Evolutionary conservation across 2,113 vertebrate species (phyloP).

Genomic region (Osmerus eperlanus): DNA sequence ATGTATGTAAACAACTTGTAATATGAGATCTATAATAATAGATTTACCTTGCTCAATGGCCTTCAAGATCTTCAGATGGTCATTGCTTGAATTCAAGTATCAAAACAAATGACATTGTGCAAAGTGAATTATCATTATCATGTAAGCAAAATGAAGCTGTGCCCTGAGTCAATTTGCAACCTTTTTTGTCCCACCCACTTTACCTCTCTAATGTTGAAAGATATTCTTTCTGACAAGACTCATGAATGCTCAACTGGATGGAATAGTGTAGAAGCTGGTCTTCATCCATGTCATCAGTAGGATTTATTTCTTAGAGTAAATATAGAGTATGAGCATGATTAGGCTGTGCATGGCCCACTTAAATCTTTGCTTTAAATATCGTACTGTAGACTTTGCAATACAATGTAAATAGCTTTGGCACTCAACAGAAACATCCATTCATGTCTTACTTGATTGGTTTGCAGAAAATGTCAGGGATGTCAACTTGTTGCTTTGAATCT

Average conservation of each 20-base stretch:
- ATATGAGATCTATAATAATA: neutral
- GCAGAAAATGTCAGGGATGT: too few species aligned
- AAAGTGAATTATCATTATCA: neutral
- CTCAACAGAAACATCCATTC: neutral
- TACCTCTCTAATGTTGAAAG: slow-evolving; percentile 68
- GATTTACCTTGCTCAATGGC: slow-evolving; percentile 77
- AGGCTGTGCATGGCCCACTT: neutral
- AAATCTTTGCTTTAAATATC: neutral
- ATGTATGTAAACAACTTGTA: neutral
- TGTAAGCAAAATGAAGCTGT: slow-evolving; percentile 8
- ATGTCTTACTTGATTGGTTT: neutral
- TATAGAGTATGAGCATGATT: neutral
- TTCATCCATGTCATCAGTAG: slow-evolving; percentile 67
- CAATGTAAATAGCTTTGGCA: too few species aligned
- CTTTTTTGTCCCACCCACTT: neutral
- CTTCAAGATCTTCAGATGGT: slow-evolving; percentile 74
- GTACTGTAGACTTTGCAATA: neutral
- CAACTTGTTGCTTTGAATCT: neutral
- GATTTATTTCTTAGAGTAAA: slow-evolving; percentile 59
- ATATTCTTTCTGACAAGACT: slow-evolving; percentile 60
- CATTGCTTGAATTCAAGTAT: slow-evolving; percentile 53
- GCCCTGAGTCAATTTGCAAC: slow-evolving; percentile 55
- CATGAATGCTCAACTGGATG: slow-evolving; percentile 77
- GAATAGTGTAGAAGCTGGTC: slow-evolving; percentile 74
- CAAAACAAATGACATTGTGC: slow-evolving; percentile 12